Conservation (phyloP, 1,140 invertebrate genomes). For the Gryon sp. region DNA sequence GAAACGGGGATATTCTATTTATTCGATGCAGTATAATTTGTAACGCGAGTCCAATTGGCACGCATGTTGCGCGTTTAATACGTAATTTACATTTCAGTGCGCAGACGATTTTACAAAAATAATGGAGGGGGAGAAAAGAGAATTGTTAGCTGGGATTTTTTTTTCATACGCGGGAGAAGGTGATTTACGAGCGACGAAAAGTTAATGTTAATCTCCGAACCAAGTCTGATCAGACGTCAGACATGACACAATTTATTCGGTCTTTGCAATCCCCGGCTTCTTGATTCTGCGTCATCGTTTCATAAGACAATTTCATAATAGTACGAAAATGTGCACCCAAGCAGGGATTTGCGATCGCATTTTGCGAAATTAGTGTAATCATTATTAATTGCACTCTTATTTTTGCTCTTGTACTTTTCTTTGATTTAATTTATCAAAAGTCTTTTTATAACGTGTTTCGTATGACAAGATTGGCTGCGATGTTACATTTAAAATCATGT, state of each 20-base stretch:
- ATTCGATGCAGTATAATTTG: conserved; percentile 46
- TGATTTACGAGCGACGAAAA: conserved; percentile 30
- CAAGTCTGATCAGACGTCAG: conserved; percentile 24
- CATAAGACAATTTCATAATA: conserved; percentile 27
- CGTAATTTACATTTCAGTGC: conserved; percentile 42
- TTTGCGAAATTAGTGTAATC: too few relatives aligned
- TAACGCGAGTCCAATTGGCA: conserved; percentile 29
- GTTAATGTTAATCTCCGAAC: conserved; percentile 42
- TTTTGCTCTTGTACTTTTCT: too few relatives aligned
- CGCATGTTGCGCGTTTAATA: conserved; percentile 42
- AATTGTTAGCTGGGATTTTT: conserved; percentile 18
- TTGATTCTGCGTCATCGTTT: neutral
- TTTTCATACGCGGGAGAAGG: neutral
- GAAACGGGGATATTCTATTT: conserved; percentile 45
- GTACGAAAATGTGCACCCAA: too few relatives aligned
- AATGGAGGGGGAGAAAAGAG: too few relatives aligned
- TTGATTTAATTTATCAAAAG: too few relatives aligned
- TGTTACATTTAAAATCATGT: neutral
- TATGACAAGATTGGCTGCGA: neutral
- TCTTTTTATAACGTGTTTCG: too few relatives aligned
- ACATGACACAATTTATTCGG: conserved; percentile 38
- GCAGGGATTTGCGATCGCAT: neutral
- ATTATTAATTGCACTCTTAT: too few relatives aligned
- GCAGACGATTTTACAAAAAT: conserved; percentile 10
- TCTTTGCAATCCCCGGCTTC: conserved; percentile 8